A percentile compares a stretch with the other conserved stretches of the same genome.
These are phyloP conservation scores for Neostethus bicornis DNA, from an alignment of 2,797 vertebrate species.

Conservation along the genomic window DNA sequence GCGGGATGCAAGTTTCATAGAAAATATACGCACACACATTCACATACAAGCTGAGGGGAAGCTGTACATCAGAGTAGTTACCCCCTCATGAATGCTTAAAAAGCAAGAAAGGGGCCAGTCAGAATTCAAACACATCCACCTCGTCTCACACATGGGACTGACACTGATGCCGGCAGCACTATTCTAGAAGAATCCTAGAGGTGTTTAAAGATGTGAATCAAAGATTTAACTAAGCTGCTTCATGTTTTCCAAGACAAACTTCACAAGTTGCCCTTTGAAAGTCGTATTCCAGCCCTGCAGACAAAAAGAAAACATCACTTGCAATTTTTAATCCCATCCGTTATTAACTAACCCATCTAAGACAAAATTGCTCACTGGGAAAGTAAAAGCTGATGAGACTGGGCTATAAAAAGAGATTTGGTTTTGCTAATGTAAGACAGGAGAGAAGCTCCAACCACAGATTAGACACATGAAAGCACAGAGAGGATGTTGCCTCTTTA, in stretches of 20 bases:
- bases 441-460: too few relatives aligned
- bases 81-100: conserved; percentile 59
- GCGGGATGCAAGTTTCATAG: conserved; percentile 72
- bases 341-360: background rate
- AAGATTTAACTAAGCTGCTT: conserved; percentile 58
- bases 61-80: conserved; percentile 44
- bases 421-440: too few relatives aligned
- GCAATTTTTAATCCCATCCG: background rate
- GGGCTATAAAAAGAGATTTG: too few relatives aligned
- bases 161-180: conserved; percentile 46
- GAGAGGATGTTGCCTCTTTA: too few relatives aligned
- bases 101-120: conserved; percentile 44
- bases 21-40: conserved; percentile 48
- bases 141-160: conserved; percentile 62
- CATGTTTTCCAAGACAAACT: conserved; percentile 37
- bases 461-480: too few relatives aligned
- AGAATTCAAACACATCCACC: conserved; percentile 47
- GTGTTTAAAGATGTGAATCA: conserved; percentile 47
- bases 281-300: background rate
- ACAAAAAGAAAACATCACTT: background rate
- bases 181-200: conserved; percentile 5
- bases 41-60: conserved; percentile 37
- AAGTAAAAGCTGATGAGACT: too few relatives aligned
- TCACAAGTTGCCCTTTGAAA: conserved; percentile 16
- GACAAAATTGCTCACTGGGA: background rate